These are phyloP conservation scores for Drosophila quadrilineata DNA, from an alignment of 1,140 invertebrate species.

Conservation along the genomic window DNA sequence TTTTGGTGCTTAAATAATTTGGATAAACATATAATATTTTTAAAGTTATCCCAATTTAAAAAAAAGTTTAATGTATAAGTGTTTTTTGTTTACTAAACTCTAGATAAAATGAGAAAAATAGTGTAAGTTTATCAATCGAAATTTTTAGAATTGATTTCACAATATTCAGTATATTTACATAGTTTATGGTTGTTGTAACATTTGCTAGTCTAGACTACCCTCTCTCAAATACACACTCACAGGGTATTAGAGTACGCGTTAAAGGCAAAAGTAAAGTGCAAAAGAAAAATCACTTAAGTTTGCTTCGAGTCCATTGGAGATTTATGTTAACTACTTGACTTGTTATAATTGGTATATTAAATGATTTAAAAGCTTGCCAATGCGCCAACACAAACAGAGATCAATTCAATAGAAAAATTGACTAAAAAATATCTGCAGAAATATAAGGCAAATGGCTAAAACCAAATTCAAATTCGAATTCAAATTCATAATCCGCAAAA, in stretches of 20 bases:
- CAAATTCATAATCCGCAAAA: slow-evolving; percentile 2
- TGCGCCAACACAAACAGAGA: slow-evolving; percentile 70
- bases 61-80: no score
- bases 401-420: slow-evolving; percentile 46
- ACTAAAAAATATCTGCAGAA: no score
- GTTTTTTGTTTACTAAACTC: no score
- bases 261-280: slow-evolving; percentile 35
- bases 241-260: slow-evolving; percentile 1
- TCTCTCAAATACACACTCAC: not conserved
- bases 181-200: no score
- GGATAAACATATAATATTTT: no score
- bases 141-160: no score
- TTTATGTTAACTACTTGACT: slow-evolving; percentile 79
- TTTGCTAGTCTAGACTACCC: not conserved
- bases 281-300: slow-evolving; percentile 75
- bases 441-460: slow-evolving; percentile 2
- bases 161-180: not conserved
- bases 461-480: slow-evolving; percentile 20
- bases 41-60: no score
- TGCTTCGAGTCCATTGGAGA: slow-evolving; percentile 56
- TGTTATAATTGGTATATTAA: slow-evolving; percentile 80
- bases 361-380: slow-evolving; percentile 73
- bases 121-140: no score
- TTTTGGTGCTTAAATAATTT: no score
- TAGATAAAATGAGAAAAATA: no score